Conservation (phyloP, 2,888 invertebrate species). For the Sycophila texana region DNA sequence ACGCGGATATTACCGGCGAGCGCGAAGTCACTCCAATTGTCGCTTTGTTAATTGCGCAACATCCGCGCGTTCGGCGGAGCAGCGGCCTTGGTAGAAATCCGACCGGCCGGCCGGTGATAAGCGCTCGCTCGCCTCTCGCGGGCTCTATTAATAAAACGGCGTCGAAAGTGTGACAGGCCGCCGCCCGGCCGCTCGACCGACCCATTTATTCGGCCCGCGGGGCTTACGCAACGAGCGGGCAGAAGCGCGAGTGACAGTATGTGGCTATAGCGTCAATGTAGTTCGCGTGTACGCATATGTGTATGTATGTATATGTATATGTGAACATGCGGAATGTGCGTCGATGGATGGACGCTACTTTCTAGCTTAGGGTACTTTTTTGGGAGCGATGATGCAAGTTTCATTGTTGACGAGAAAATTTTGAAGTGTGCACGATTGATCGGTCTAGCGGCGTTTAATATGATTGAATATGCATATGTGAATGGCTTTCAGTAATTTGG, state of each 20-base stretch:
- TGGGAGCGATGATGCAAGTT: background rate
- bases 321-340: too few relatives aligned
- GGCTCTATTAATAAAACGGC: conserved; percentile 32
- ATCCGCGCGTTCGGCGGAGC: background rate
- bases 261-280: too few relatives aligned
- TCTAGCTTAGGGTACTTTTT: background rate
- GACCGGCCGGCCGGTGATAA: conserved; percentile 27
- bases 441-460: too few relatives aligned
- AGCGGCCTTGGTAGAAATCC: conserved; percentile 52
- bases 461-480: too few relatives aligned
- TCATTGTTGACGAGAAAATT: too few relatives aligned
- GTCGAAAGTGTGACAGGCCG: background rate
- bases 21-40: conserved; percentile 44
- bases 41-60: conserved; percentile 46
- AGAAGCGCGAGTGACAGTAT: background rate
- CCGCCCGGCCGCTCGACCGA: background rate
- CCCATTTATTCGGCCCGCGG: conserved; percentile 28
- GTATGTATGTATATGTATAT: too few relatives aligned
- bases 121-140: background rate
- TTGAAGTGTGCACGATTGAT: too few relatives aligned
- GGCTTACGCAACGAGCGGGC: background rate
- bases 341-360: background rate
- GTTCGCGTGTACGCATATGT: too few relatives aligned
- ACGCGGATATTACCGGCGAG: background rate
- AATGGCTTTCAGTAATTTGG: too few relatives aligned